These are phyloP conservation scores for Zosterops hypoxanthus DNA, from an alignment of 2,113 vertebrate species.

Conservation along the genomic window DNA sequence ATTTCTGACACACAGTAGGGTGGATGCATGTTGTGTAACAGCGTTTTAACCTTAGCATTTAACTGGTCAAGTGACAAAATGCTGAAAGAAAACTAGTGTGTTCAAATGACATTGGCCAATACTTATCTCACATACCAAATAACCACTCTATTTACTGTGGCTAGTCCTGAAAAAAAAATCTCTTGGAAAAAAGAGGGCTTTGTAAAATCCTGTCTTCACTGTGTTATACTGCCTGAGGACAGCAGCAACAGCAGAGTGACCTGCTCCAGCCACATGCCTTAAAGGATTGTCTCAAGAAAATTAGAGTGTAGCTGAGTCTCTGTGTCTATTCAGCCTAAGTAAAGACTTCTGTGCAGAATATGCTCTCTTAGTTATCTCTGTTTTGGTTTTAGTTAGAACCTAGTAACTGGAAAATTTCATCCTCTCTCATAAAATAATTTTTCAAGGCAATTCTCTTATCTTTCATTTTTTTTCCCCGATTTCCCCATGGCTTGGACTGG, in stretches of 20 bases:
- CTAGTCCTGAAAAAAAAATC: background rate
- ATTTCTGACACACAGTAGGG: slow-evolving; percentile 61
- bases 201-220: slow-evolving; percentile 48
- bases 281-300: slow-evolving; percentile 55
- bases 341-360: background rate
- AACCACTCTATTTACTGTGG: slow-evolving; percentile 53
- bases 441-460: background rate
- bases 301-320: background rate
- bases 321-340: background rate
- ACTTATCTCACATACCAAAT: slow-evolving; percentile 64
- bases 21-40: slow-evolving; percentile 49
- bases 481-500: background rate
- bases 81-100: slow-evolving; percentile 55
- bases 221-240: slow-evolving; percentile 54
- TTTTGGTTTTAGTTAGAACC: background rate
- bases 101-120: slow-evolving; percentile 52
- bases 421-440: background rate
- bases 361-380: background rate
- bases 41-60: slow-evolving; percentile 46
- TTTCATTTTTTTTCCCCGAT: background rate
- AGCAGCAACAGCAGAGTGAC: slow-evolving; percentile 25
- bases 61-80: slow-evolving; percentile 66
- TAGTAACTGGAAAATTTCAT: background rate
- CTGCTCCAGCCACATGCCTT: slow-evolving; percentile 48
- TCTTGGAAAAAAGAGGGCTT: slow-evolving; percentile 4